These are phyloP conservation scores for Axis porcinus DNA, from an alignment of 2,113 vertebrate genomes.

Conservation along the genomic window DNA sequence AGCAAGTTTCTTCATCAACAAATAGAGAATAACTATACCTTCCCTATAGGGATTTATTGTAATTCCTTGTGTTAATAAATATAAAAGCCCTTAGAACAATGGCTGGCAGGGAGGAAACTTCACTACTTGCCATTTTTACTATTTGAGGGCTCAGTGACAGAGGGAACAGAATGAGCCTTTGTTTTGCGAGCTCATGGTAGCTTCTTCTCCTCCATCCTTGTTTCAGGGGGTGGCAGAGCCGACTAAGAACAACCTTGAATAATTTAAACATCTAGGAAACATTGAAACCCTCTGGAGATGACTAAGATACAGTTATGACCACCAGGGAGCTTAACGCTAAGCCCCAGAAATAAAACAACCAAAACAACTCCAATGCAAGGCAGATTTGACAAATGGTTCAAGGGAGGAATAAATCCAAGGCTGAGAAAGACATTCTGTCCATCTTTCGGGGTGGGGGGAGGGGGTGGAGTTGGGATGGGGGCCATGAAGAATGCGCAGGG, in stretches of 20 bases:
- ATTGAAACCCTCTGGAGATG: not conserved
- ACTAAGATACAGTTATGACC: not conserved
- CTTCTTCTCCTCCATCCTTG: not conserved
- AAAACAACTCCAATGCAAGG: not conserved
- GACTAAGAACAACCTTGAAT: not conserved
- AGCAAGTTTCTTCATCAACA: not conserved
- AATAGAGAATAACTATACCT: not conserved
- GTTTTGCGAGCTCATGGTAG: not conserved
- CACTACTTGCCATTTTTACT: not conserved
- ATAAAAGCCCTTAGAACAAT: not conserved
- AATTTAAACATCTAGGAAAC: not conserved
- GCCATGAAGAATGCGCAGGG: not conserved
- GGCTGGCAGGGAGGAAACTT: not conserved
- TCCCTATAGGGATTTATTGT: not conserved
- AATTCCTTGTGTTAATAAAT: not conserved
- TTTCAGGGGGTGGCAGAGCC: not conserved
- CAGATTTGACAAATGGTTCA: not conserved
- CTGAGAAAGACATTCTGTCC: not conserved
- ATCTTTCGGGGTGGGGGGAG: not conserved
- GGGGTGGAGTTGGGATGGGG: not conserved
- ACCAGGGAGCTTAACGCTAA: not conserved
- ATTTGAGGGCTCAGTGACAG: not conserved
- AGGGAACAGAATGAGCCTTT: not conserved
- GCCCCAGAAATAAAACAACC: not conserved
- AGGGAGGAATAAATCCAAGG: not conserved